Evolutionary conservation across 1,140 invertebrate genomes (phyloP), one percentile per base, ranked within the genome.

Genomic region (Penaeus chinensis): DNA sequence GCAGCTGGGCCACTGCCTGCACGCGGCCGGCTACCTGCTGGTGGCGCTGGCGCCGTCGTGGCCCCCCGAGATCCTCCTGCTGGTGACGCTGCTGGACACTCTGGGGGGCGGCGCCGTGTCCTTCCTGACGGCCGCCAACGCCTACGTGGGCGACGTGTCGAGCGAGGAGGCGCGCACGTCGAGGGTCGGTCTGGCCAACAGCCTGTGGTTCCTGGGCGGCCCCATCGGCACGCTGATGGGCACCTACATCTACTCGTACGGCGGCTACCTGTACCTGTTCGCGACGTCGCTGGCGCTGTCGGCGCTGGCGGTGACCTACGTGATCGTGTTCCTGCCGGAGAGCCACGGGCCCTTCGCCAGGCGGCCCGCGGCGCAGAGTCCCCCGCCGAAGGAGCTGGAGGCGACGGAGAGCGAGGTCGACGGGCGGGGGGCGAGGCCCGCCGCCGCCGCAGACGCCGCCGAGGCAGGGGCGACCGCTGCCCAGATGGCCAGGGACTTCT

Each of bases 141-240:
- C 85, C 16, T 87, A 87, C 80, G 47, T 87, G 20, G 80, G 85
- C 24, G 85, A 87, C 80, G 85, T 82, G 79, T 69, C 85, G 7
- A 61, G 65, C 13, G 85, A 87, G 54, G 80, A 87, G 69, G 47
- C 77, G 5, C 78, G 85, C 22, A 87, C 85, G 1, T 82, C 79
- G 8, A 74, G 85, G 13, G 85, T 87, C n/a, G 85, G 85, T 4
- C 80, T 87, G 66, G 85, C 85, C 47, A 87, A 87, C 66, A 87
- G 85, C 66, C 81, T 87, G 47, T 87, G 85, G 85, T 87, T 87
- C 79, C 80, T 87, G 66, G 85, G 85, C 24, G 85, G 85, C 0
- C 85, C 85, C 27, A n/a, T 76, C 27, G 85, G 85, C 16, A 87
- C 85, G 5, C 77, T 87, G 27, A 82, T 87, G 79, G 85, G 85